Conservation (phyloP, 2,797 vertebrate species). For the Austrolebias charrua region DNA sequence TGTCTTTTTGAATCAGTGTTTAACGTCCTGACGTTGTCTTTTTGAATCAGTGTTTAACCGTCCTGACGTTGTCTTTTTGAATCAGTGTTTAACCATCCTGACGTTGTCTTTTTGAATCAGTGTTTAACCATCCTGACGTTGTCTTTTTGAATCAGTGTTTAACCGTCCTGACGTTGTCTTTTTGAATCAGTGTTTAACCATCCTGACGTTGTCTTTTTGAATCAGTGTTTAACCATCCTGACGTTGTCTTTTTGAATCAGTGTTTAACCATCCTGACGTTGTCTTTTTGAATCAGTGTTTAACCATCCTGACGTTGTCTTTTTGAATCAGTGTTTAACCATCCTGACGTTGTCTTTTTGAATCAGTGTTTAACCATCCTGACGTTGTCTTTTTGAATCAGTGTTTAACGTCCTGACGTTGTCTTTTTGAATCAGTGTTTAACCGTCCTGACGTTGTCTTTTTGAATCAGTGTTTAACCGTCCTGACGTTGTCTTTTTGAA, state of each 20-base stretch:
- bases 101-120: background rate
- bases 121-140: background rate
- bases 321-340: background rate
- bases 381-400: background rate
- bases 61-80: background rate
- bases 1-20: background rate
- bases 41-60: background rate
- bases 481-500: background rate
- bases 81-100: background rate
- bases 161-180: background rate
- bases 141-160: background rate
- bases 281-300: background rate
- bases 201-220: background rate
- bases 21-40: background rate
- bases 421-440: background rate
- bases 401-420: background rate
- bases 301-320: background rate
- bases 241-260: background rate
- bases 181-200: background rate
- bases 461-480: background rate
- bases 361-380: background rate
- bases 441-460: background rate
- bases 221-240: background rate
- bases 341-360: background rate
- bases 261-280: background rate